Evolutionary conservation across 1,140 invertebrate species (phyloP), one percentile per base, ranked within the genome.

Genomic region (Bombus consobrinus): DNA sequence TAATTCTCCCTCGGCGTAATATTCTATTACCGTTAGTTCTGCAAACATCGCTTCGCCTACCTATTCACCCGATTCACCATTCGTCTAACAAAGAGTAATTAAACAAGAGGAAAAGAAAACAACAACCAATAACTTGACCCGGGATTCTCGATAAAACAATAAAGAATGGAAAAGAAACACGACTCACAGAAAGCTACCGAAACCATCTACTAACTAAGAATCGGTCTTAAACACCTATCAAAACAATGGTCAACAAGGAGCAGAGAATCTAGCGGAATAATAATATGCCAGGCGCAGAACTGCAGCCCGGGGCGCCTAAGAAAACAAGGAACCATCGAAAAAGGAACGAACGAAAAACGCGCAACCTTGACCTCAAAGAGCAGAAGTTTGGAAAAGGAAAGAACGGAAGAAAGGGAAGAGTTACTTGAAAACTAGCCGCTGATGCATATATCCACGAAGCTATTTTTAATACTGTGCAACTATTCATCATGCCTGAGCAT

Each of bases 381-480:
- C 66, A 13, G 10, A 43, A 66, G 39, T 13, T 39, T 12, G 28
- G 22, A 15, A 8, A 76, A n/a, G 12, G 13, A n/a, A 8, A n/a
- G 10, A 18, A 25, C 39, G 22, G 28, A 2, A 39, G 28, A 68
- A 18, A 8, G 25, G n/a, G n/a, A n/a, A 9, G 25, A 34, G 59
- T n/a, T 25, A n/a, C 8, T 34, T 41, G 43, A 68, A 41, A 41
- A 28, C 47, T 78, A 47, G 47, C 73, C 28, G 34, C 41, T 37
- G 43, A 47, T 53, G 62, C 41, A 37, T 80, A 80, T 81, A n/a
- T 59, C 69, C 59, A 57, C 41, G n/a, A n/a, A 25, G 82, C 47
- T 78, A 69, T 83, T 83, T 78, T 69, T 74, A 81, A 75, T 75
- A 34, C 69, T 41, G 41, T 74, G 79, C 76, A 80, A 80, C 84